Evolutionary conservation across 1,140 invertebrate species (phyloP), one percentile per base, ranked within the genome.

Genomic region (Pogonomyrmex californicus): DNA sequence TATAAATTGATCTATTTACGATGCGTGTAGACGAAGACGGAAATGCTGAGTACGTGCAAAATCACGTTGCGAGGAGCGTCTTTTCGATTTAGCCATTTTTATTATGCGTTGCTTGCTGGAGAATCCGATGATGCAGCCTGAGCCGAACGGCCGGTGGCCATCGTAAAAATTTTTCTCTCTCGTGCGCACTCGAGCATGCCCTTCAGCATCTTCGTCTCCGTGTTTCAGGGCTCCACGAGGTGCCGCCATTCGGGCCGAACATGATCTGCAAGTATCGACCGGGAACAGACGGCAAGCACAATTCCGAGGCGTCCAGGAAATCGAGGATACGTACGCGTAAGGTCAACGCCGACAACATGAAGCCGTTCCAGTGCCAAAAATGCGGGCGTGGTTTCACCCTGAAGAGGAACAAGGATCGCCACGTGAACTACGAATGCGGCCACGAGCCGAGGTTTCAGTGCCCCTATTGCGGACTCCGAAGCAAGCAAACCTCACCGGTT

Each of bases 341-440:
- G 49, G 49, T 75, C 49, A 88, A 47, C 65, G 47, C 70, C 23
- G 90, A 90, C 65, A 78, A 87, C 56, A 91, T 85, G 95, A 96
- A 95, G 91, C 96, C 96, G 91, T 97, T 97, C 92, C 96, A 97
- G 87, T 98, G 97, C 93, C 96, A 97, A 68, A 97, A 97, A 92
- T 98, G 97, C 94, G 97, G 97, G 77, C 96, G 97, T 66, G 96
- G 97, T 47, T 98, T 98, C 95, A 97, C 98, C 92, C 95, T 98
- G 76, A 98, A 98, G 94, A 97, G 97, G 63, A 98, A 97, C 88
- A 96, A 97, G 91, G 96, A 97, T 56, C 98, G 98, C 91, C 97
- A 98, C 92, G 97, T 98, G 95, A 98, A 98, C 94, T 98, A 97
- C 97, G 97, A 98, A 93, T 98, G 97, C 94, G 97, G 97, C 86